Evolutionary conservation across 2,113 vertebrate species (phyloP), one percentile per base, ranked within the genome.

Genomic region (Siniperca knerii): DNA sequence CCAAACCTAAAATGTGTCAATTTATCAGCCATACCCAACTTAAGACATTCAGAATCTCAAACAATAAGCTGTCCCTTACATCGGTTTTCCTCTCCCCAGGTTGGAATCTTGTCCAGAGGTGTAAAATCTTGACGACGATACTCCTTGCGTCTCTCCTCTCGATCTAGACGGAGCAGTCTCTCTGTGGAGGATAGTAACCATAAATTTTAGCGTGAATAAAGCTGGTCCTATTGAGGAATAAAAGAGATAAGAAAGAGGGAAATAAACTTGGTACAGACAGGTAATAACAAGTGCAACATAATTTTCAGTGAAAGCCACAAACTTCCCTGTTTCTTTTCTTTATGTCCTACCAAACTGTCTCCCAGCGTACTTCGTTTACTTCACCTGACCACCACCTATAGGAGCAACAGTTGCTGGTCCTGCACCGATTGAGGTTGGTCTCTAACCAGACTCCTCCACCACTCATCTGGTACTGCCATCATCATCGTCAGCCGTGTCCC

Each of bases 111-210:
- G 85, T 97, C 96, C 96, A 98, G 70, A 0, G 93, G 81, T 88
- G 97, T 90, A 58, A 96, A 98, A 23, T 96, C 96, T 87, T 92
- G 90, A 76, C 93, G 93, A 60, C 94, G 92, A 84, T 97, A 98
- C 87, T 98, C 97, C 94, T 97, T 98, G 90, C 97, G 98, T 78
- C 97, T 97, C 58, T 98, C 98, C 52, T 99, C 97, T 89, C 94
- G 89, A 67, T 96, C 95, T 93, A 99, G 96, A 93, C 95, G 95
- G 89, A 98, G 94, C 82, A 98, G 95, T 89, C 98, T 97, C 76
- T 98, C 98, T 99, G 95, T 77, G 40, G 50, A 85, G 55, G 52
- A 81, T 71, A 86, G 29, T 23, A 73, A 50, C 0, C 4, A 76
- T 0, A 61, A 0, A 75, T 52, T 25, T 58, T 10, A 58, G 20